Evolutionary conservation across 2,888 invertebrate species (phyloP).

Genomic region (Andrena hattorfiana): DNA sequence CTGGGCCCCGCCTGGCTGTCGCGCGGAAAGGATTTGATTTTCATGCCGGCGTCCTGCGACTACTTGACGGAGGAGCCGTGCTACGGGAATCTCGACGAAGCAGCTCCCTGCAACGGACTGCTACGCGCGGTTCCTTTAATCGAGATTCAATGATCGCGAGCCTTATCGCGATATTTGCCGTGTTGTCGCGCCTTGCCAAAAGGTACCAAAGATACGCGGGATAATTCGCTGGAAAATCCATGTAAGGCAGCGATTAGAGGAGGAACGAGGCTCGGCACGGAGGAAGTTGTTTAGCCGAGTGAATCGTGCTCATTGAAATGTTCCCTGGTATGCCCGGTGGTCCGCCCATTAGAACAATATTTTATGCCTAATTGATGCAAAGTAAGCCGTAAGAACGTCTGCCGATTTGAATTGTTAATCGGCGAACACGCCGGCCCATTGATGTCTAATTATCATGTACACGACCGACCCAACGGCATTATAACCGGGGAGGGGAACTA

Average conservation of each 20-base stretch:
- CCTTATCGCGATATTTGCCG: not conserved
- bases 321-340: conserved; percentile 5
- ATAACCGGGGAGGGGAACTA: conserved; percentile 18
- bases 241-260: not conserved
- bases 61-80: conserved; percentile 31
- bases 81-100: conserved; percentile 34
- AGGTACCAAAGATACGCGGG: not conserved
- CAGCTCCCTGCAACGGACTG: conserved; percentile 1
- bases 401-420: conserved; percentile 66
- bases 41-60: conserved; percentile 35
- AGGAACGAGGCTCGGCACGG: not conserved
- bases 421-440: conserved; percentile 39
- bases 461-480: conserved; percentile 43
- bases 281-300: not conserved
- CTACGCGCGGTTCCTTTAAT: not conserved
- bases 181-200: not conserved
- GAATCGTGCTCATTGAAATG: conserved; percentile 23
- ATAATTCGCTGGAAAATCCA: not conserved
- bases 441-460: conserved; percentile 62
- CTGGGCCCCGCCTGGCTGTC: conserved; percentile 54
- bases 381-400: conserved; percentile 58
- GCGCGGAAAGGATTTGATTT: conserved; percentile 72
- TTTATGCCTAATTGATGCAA: conserved; percentile 63
- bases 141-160: not conserved
- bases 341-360: conserved; percentile 54